Evolutionary conservation across 2,113 vertebrate species (phyloP), one percentile per base, ranked within the genome.

Genomic region (Mirza zaza): DNA sequence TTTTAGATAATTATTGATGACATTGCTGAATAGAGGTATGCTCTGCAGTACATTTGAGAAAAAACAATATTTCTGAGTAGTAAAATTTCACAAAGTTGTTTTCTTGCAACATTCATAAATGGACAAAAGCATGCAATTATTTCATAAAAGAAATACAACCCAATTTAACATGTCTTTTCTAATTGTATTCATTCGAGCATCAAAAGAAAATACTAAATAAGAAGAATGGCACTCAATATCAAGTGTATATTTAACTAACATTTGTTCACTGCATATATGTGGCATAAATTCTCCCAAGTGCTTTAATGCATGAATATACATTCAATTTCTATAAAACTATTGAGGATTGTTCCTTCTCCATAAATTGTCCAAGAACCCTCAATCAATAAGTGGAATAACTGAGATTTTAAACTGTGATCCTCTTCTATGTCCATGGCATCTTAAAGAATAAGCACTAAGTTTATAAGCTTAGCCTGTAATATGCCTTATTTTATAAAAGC

Each of bases 41-140:
- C 10, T 95, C 48, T 1, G 20, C 52, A 84, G 68, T 93, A 27
- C 0, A 87, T 82, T 91, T 73, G 95, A 61, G 4, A 82, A 80
- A 89, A 98, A 96, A 45, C 42, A 59, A 95, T 96, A 93, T 95
- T 39, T 50, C 91, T 82, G 32, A 82, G 15, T 27, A 95, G 70
- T 29, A 93, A 25, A 39, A 67, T 97, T 83, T 85, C 48, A 92
- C 7, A 76, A 36, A 36, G 36, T 9, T 48, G 4, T 61, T 93
- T 29, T 84, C 42, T 45, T 73, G 13, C 70, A 11, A 0, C 20
- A 71, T 32, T 57, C 65, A 4, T 79, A 57, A 79, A 91, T 87
- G 48, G 15, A 45, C 25, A 77, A 70, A 82, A 67, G 0, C 3
- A 59, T 50, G 3, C 9, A 77, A 87, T 83, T 75, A 87, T 48